Evolutionary conservation across 1,140 invertebrate species (phyloP).

Genomic region (Pseudachorutes palmiensis): DNA sequence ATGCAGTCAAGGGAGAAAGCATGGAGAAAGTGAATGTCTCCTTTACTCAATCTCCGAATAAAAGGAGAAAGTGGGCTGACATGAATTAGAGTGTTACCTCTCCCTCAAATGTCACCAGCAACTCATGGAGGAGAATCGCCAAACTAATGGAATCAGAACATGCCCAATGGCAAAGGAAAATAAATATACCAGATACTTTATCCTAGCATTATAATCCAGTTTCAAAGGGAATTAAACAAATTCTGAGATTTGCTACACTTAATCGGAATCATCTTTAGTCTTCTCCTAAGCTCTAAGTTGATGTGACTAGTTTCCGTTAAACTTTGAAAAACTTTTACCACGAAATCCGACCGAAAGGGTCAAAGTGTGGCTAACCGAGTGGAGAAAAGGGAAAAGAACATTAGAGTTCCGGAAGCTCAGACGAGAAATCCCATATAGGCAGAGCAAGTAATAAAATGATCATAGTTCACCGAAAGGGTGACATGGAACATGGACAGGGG

Average conservation of each 20-base stretch:
- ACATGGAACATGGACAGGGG: slow-evolving; percentile 31
- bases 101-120: background rate
- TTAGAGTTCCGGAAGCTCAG: slow-evolving; percentile 14
- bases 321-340: background rate
- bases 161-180: too few relatives aligned
- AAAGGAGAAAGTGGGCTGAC: slow-evolving; percentile 7
- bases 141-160: too few relatives aligned
- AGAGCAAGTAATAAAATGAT: slow-evolving; percentile 36
- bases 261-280: too few relatives aligned
- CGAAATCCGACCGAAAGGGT: too few relatives aligned
- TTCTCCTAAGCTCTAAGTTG: too few relatives aligned
- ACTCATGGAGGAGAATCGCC: too few relatives aligned
- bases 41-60: slow-evolving; percentile 1
- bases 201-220: too few relatives aligned
- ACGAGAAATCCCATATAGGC: slow-evolving; percentile 24
- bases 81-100: slow-evolving; percentile 1
- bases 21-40: background rate
- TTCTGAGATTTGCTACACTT: too few relatives aligned
- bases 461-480: slow-evolving; percentile 28
- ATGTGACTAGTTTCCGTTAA: too few relatives aligned
- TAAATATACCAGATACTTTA: too few relatives aligned
- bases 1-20: slow-evolving; percentile 1
- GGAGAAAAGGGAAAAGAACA: slow-evolving; percentile 7
- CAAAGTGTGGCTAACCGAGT: background rate
- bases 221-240: too few relatives aligned